Conservation (phyloP, 2,113 vertebrate genomes). For the Erythrolamprus reginae region DNA sequence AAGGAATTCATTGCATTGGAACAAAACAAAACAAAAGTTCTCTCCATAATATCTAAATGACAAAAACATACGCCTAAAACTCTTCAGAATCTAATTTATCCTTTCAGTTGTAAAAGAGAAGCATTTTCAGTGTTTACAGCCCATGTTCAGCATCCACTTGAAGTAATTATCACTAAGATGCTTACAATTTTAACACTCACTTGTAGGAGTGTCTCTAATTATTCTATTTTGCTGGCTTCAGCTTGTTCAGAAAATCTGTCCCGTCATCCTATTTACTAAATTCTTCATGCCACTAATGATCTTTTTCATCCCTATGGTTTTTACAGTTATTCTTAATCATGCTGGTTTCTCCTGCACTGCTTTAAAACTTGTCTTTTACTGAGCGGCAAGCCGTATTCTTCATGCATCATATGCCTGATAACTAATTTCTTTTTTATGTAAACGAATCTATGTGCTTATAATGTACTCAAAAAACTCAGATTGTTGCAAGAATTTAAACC, state of each 20-base stretch:
- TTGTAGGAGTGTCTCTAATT: slow-evolving; percentile 5
- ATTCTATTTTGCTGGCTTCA: neutral
- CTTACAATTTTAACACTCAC: slow-evolving; percentile 11
- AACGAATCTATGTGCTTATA: neutral
- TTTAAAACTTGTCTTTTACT: slow-evolving; percentile 10
- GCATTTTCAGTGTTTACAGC: neutral
- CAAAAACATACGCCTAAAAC: neutral
- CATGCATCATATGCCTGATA: neutral
- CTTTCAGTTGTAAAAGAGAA: slow-evolving; percentile 17
- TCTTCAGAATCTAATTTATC: slow-evolving; percentile 15
- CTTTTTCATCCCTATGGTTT: neutral
- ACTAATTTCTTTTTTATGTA: slow-evolving; percentile 11
- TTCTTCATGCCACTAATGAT: slow-evolving; percentile 14
- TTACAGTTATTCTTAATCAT: slow-evolving; percentile 7
- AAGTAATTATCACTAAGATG: slow-evolving; percentile 24
- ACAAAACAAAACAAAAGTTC: neutral
- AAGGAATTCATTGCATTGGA: neutral
- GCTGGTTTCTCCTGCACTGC: neutral
- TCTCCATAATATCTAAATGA: neutral
- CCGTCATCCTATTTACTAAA: slow-evolving; percentile 13
- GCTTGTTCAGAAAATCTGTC: slow-evolving; percentile 25
- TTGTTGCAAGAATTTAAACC: neutral
- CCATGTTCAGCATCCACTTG: neutral
- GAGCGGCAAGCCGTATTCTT: neutral
- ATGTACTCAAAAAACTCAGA: neutral